Evolutionary conservation across 2,113 vertebrate genomes (phyloP).

Genomic region (Melanerpes formicivorus): DNA sequence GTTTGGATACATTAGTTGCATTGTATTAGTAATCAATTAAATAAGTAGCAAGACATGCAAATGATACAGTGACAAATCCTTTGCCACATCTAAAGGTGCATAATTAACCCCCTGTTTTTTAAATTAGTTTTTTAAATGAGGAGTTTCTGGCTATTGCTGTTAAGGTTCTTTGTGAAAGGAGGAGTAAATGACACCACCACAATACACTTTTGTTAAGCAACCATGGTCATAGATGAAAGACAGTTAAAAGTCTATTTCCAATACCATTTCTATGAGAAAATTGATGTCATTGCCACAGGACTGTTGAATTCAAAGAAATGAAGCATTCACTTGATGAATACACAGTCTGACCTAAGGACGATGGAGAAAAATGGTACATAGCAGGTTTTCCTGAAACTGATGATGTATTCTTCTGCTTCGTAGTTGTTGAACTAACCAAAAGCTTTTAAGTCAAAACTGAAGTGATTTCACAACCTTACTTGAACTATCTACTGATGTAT

Average conservation of each 20-base stretch:
- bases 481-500: not conserved
- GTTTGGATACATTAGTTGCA: not conserved
- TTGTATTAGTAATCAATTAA: not conserved
- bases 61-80: not conserved
- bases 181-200: not conserved
- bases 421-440: not conserved
- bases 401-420: not conserved
- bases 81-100: not conserved
- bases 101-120: not conserved
- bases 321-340: not conserved
- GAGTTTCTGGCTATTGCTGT: not conserved
- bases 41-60: not conserved
- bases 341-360: not conserved
- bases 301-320: not conserved
- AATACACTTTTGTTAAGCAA: not conserved
- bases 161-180: not conserved
- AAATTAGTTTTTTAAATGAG: not conserved
- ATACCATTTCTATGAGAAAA: not conserved
- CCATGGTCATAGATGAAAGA: not conserved
- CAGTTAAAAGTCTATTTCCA: not conserved
- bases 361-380: not conserved
- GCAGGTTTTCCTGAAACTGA: not conserved
- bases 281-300: not conserved
- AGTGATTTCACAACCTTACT: not conserved
- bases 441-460: not conserved